phyloP scores from a whole-genome alignment of 1,140 invertebrate species.

The Sycobia sp. region DNA sequence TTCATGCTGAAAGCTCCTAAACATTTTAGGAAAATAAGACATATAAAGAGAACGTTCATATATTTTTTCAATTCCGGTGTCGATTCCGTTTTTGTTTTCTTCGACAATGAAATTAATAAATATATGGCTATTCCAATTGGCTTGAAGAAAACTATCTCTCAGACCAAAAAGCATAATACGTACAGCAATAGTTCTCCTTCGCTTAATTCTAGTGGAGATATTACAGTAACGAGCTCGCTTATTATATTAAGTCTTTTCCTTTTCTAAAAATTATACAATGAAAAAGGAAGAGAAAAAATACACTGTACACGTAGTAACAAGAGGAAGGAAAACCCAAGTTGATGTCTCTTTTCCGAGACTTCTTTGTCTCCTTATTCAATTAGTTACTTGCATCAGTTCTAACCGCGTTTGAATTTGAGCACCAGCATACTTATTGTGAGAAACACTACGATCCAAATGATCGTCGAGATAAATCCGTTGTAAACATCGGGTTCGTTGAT shows the following conservation, averaged over 20 bases:
- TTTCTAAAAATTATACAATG: conserved; percentile 14
- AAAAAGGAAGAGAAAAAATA: conserved; percentile 17
- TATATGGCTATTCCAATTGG: background rate
- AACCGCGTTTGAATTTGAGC: conserved; percentile 78
- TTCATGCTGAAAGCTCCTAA: conserved; percentile 1
- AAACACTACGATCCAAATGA: conserved; percentile 88
- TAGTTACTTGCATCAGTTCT: conserved; percentile 34
- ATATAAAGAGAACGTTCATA: no score
- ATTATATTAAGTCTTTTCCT: conserved; percentile 16
- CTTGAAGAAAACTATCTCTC: no score
- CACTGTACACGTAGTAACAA: conserved; percentile 38
- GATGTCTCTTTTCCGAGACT: background rate
- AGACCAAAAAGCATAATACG: no score
- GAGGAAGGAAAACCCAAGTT: background rate
- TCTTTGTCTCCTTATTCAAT: conserved; percentile 7
- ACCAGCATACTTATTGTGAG: conserved; percentile 81
- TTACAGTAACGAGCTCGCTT: background rate
- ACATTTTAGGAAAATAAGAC: background rate
- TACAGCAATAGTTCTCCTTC: no score
- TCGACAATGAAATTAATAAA: conserved; percentile 12
- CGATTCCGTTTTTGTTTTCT: no score
- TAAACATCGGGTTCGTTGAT: conserved; percentile 83
- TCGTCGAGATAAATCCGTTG: conserved; percentile 83
- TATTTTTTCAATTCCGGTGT: no score
- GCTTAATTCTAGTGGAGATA: conserved; percentile 8